Evolutionary conservation across 2,888 invertebrate genomes (phyloP).

Genomic region (Dryobotodes eremita): DNA sequence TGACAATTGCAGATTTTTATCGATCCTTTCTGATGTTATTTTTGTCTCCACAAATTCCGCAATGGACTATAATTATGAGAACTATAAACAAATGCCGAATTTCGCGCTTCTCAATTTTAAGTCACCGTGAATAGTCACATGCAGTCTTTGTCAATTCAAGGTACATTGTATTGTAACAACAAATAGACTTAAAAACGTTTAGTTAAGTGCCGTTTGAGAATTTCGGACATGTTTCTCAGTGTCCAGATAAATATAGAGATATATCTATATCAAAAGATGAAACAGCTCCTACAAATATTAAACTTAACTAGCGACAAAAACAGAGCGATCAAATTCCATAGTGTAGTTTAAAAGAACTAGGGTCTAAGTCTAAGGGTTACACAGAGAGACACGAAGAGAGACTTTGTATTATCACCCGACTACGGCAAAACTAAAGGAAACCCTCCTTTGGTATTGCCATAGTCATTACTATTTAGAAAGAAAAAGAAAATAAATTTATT

Average conservation of each 20-base stretch:
- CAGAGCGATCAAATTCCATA: neutral
- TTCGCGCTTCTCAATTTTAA: neutral
- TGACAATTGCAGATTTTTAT: neutral
- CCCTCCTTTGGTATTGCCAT: too few species aligned
- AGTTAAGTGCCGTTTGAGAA: neutral
- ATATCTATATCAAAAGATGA: neutral
- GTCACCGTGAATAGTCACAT: too few species aligned
- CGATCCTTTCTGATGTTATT: neutral
- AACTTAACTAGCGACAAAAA: neutral
- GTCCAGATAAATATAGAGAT: neutral
- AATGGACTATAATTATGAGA: neutral
- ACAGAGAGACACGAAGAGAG: neutral
- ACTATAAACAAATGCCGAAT: neutral
- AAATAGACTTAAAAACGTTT: too few species aligned
- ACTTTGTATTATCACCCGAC: neutral
- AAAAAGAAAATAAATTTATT: too few species aligned
- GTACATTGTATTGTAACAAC: too few species aligned
- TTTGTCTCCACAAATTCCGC: neutral
- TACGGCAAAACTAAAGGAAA: too few species aligned
- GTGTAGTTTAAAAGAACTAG: neutral
- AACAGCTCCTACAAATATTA: neutral
- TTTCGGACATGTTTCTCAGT: neutral
- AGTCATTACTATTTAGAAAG: neutral
- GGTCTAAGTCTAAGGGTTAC: neutral
- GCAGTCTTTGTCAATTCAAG: neutral